These are phyloP conservation scores for Pipa parva DNA, from an alignment of 2,113 vertebrate genomes.

Conservation along the genomic window DNA sequence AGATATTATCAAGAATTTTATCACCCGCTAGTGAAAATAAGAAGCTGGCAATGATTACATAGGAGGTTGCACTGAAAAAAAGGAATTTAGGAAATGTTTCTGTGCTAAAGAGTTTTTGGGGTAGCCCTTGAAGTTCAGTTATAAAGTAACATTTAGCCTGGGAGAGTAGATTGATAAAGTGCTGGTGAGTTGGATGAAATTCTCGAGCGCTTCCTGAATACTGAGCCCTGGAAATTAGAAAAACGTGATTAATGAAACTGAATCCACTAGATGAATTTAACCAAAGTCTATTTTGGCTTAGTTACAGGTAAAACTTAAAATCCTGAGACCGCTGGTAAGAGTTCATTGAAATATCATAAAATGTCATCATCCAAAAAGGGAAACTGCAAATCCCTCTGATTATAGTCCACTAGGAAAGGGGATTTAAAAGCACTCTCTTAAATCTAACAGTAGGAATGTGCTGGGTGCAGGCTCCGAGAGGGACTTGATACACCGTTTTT, in stretches of 20 bases:
- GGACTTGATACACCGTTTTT: conserved; percentile 13
- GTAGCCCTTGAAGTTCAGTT: neutral
- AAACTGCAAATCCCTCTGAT: conserved; percentile 24
- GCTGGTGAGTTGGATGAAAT: conserved; percentile 22
- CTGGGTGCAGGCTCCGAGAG: conserved; percentile 4
- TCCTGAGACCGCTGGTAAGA: conserved; percentile 19
- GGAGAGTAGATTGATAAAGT: conserved; percentile 18
- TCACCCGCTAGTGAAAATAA: too few relatives aligned
- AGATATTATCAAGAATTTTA: too few relatives aligned
- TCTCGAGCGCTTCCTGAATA: conserved; percentile 7
- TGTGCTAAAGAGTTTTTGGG: neutral
- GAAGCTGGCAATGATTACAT: neutral
- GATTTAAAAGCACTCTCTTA: conserved; percentile 30
- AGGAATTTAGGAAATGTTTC: conserved; percentile 4
- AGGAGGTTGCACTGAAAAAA: neutral
- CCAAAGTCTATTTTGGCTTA: conserved; percentile 23
- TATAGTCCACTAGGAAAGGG: conserved; percentile 29
- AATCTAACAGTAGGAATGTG: conserved; percentile 20
- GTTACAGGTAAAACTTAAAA: conserved; percentile 18
- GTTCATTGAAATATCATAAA: conserved; percentile 28
- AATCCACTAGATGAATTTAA: conserved; percentile 15
- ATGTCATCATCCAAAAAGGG: conserved; percentile 10
- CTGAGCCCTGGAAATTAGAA: conserved; percentile 35
- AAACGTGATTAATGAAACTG: conserved; percentile 21
- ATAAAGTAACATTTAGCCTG: neutral